Evolutionary conservation across 1,140 invertebrate genomes (phyloP).

Genomic region (Drosophila rhopaloa): DNA sequence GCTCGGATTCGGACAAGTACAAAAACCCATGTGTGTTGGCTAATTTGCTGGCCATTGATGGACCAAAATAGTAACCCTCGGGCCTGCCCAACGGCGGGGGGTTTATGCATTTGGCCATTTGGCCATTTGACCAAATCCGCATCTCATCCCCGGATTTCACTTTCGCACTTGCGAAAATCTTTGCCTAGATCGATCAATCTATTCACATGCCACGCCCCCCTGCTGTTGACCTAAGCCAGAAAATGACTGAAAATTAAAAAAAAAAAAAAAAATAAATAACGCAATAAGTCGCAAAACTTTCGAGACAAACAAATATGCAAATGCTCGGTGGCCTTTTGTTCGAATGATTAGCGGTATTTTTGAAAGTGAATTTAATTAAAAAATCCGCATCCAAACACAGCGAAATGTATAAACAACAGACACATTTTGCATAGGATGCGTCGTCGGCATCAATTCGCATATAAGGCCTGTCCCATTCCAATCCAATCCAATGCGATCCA

Average conservation of each 20-base stretch:
- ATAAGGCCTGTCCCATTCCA: conserved; percentile 47
- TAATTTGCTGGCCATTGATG: conserved; percentile 70
- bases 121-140: conserved; percentile 27
- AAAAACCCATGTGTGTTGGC: conserved; percentile 35
- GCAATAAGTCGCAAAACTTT: conserved; percentile 28
- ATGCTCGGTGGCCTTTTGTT: conserved; percentile 55
- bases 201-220: conserved; percentile 46
- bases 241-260: conserved; percentile 2
- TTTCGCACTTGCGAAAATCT: conserved; percentile 37
- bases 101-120: conserved; percentile 2
- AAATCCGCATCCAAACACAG: conserved; percentile 33
- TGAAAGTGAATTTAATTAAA: conserved; percentile 82
- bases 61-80: conserved; percentile 19
- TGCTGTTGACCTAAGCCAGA: not conserved
- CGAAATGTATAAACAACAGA: conserved; percentile 15
- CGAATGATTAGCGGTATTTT: conserved; percentile 80
- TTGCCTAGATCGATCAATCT: conserved; percentile 53
- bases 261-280: not conserved
- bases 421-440: conserved; percentile 59
- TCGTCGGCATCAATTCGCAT: conserved; percentile 41
- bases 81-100: conserved; percentile 4
- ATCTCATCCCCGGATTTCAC: conserved; percentile 51
- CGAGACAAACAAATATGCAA: conserved; percentile 61
- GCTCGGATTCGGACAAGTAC: conserved; percentile 22
- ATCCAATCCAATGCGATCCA: conserved; percentile 9